Evolutionary conservation across 2,797 vertebrate species (phyloP).

Genomic region (Aldrovandia affinis): DNA sequence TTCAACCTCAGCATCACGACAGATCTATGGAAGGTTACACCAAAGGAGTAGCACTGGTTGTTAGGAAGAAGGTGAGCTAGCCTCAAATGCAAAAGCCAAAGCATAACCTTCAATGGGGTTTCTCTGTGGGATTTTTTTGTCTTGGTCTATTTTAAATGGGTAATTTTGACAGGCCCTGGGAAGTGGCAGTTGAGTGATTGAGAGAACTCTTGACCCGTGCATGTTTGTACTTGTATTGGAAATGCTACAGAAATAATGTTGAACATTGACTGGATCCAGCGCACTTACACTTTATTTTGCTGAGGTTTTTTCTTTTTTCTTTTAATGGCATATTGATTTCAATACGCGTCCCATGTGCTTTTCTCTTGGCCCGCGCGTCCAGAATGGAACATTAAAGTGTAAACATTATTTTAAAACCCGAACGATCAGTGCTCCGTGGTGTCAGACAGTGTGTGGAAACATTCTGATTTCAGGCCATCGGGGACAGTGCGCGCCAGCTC

Average conservation of each 20-base stretch:
- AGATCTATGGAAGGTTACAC: not conserved
- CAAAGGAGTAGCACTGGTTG: too few species aligned
- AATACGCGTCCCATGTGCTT: slow-evolving; percentile 6
- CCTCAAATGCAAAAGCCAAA: not conserved
- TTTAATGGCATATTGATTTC: slow-evolving; percentile 20
- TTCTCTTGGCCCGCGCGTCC: not conserved
- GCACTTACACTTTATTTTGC: not conserved
- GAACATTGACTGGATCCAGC: not conserved
- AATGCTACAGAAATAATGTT: slow-evolving; percentile 22
- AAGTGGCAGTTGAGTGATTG: not conserved
- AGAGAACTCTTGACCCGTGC: not conserved
- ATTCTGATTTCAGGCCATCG: not conserved
- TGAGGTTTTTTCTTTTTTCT: slow-evolving; percentile 2
- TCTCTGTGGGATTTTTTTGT: not conserved
- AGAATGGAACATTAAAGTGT: slow-evolving; percentile 17
- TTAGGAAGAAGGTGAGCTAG: not conserved
- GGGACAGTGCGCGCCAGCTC: not conserved
- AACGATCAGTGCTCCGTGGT: not conserved
- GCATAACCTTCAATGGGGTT: not conserved
- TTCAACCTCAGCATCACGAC: too few species aligned
- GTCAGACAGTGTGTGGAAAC: not conserved
- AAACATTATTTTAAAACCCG: slow-evolving; percentile 13
- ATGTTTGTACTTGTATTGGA: slow-evolving; percentile 18
- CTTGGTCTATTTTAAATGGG: not conserved
- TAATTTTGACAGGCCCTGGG: slow-evolving; percentile 3